Percentiles rank a stretch among this genome's conserved stretches.
Conservation (phyloP, 2,888 invertebrate genomes). For the Lochmaea crataegi region DNA sequence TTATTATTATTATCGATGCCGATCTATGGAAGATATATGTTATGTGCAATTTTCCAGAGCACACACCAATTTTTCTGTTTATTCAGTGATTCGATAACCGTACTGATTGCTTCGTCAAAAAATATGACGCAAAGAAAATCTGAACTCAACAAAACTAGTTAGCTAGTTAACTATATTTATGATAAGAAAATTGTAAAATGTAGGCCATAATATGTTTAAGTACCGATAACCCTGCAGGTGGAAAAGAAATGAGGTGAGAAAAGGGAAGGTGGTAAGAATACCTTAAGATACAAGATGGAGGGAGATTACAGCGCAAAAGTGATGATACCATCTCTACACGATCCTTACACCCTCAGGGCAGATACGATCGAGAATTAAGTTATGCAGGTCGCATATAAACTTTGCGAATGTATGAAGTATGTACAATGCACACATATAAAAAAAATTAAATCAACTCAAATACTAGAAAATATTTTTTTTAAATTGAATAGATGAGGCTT, state of each 20-base stretch:
- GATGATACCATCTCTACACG: neutral
- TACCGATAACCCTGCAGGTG: neutral
- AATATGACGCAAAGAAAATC: no score
- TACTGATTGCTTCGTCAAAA: no score
- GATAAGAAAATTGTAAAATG: neutral
- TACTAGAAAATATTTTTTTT: neutral
- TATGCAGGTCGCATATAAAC: neutral
- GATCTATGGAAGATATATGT: no score
- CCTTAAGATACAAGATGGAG: neutral
- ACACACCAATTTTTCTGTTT: no score
- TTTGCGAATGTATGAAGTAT: neutral
- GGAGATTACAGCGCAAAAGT: neutral
- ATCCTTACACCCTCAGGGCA: neutral
- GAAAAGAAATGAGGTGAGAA: neutral
- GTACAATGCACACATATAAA: neutral
- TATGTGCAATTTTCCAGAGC: no score
- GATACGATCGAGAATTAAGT: neutral
- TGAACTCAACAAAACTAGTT: no score
- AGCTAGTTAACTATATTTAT: no score
- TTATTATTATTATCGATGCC: no score
- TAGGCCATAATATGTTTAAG: neutral
- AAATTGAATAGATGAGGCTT: no score
- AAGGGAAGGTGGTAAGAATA: neutral
- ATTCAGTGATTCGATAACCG: no score
- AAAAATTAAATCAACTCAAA: neutral